These are phyloP conservation scores for Tipula confusa DNA, from an alignment of 2,888 invertebrate species.

Conservation along the genomic window DNA sequence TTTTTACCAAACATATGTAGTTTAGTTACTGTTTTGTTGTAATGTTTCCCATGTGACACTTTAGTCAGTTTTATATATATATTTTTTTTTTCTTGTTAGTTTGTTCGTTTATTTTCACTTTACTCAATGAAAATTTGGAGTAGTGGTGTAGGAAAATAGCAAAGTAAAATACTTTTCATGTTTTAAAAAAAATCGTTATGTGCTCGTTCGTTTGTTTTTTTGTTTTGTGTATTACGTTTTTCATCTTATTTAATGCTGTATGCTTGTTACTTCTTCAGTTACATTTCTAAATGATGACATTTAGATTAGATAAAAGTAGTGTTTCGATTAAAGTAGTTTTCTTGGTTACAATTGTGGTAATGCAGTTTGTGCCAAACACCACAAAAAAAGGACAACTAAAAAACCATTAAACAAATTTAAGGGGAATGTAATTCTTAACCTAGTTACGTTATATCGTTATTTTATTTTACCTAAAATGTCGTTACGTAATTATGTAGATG, in stretches of 20 bases:
- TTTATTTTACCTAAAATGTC: not conserved
- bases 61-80: not conserved
- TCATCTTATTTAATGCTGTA: not conserved
- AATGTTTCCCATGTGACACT: constrained; percentile 20
- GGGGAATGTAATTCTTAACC: not conserved
- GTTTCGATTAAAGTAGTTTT: constrained; percentile 1
- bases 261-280: constrained; percentile 3
- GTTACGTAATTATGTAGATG: not conserved
- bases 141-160: not conserved
- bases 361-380: not conserved
- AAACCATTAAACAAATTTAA: too few species aligned
- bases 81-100: not conserved
- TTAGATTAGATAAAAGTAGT: not conserved
- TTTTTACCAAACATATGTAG: not conserved
- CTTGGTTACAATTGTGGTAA: not conserved
- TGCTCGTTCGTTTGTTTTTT: not conserved
- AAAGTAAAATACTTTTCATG: constrained; percentile 9
- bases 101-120: not conserved
- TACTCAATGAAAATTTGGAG: not conserved
- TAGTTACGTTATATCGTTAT: not conserved
- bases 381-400: too few species aligned
- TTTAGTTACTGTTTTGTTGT: not conserved
- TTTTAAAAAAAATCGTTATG: not conserved
- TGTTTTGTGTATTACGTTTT: not conserved
- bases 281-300: constrained; percentile 3